Conservation (phyloP, 2,113 vertebrate genomes). For the Heterotis niloticus region DNA sequence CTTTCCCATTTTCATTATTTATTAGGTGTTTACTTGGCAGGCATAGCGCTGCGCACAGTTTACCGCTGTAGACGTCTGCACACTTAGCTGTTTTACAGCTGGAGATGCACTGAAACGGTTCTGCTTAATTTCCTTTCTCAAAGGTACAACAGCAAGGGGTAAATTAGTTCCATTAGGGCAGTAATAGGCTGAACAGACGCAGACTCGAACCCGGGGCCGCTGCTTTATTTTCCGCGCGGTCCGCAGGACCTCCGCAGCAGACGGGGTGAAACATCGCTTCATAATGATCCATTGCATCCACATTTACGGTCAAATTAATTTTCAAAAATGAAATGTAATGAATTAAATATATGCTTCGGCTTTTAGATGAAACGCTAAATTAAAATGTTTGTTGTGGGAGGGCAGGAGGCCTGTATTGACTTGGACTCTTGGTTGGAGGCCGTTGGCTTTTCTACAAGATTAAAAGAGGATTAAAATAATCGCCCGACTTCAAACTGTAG, state of each 20-base stretch:
- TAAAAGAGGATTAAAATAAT: constrained; percentile 16
- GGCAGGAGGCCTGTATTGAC: neutral
- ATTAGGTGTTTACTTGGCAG: constrained; percentile 3
- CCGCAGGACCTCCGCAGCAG: no score
- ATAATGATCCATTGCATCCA: no score
- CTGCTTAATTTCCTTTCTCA: neutral
- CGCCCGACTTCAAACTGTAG: constrained; percentile 14
- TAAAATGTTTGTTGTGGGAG: neutral
- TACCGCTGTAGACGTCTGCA: neutral
- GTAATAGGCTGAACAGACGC: neutral
- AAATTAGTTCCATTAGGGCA: neutral
- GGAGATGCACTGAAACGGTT: neutral
- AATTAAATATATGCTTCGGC: neutral
- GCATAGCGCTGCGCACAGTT: no score
- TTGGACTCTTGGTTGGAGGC: constrained; percentile 12
- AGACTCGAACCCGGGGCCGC: neutral
- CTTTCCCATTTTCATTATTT: neutral
- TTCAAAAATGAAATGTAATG: no score
- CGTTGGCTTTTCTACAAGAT: constrained; percentile 10
- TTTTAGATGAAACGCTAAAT: neutral
- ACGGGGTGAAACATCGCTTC: no score
- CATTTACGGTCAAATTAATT: no score
- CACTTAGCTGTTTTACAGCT: neutral
- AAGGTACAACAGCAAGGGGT: neutral
- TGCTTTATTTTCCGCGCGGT: no score